Conservation (phyloP, 2,888 invertebrate genomes). For the Ecliptopera silaceata region DNA sequence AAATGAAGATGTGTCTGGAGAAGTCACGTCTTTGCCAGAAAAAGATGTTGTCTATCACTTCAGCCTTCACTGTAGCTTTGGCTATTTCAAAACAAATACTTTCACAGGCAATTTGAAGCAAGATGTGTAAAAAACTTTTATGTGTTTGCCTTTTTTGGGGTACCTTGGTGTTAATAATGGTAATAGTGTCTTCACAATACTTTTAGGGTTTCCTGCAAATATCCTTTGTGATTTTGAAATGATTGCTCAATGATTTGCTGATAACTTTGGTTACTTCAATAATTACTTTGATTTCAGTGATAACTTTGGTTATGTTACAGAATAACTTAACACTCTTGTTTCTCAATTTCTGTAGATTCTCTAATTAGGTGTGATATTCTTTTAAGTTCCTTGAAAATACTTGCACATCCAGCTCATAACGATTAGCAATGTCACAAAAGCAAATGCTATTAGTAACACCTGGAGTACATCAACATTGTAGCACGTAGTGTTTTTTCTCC, state of each 20-base stretch:
- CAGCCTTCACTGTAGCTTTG: not conserved
- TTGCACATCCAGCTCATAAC: slow-evolving; percentile 71
- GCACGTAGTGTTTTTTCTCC: slow-evolving; percentile 31
- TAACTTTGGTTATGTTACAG: too few species aligned
- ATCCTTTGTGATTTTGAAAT: too few species aligned
- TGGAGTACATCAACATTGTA: slow-evolving; percentile 58
- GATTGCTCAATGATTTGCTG: too few species aligned
- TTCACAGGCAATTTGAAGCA: not conserved
- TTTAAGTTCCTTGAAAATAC: slow-evolving; percentile 51
- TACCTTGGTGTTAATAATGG: too few species aligned
- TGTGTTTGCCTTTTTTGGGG: too few species aligned
- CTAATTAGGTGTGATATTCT: not conserved
- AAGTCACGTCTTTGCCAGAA: too few species aligned
- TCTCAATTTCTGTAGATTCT: not conserved
- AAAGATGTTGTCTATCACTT: not conserved
- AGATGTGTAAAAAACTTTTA: too few species aligned
- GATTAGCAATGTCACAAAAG: slow-evolving; percentile 59
- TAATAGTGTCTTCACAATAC: too few species aligned
- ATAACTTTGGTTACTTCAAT: too few species aligned
- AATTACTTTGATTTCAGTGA: too few species aligned
- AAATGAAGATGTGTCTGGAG: too few species aligned
- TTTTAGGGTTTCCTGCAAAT: too few species aligned
- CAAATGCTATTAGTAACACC: slow-evolving; percentile 58
- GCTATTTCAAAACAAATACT: not conserved
- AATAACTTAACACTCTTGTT: not conserved